These are phyloP conservation scores for Scaptomyza cyrtandrae DNA, from an alignment of 2,888 invertebrate genomes.

Conservation along the genomic window DNA sequence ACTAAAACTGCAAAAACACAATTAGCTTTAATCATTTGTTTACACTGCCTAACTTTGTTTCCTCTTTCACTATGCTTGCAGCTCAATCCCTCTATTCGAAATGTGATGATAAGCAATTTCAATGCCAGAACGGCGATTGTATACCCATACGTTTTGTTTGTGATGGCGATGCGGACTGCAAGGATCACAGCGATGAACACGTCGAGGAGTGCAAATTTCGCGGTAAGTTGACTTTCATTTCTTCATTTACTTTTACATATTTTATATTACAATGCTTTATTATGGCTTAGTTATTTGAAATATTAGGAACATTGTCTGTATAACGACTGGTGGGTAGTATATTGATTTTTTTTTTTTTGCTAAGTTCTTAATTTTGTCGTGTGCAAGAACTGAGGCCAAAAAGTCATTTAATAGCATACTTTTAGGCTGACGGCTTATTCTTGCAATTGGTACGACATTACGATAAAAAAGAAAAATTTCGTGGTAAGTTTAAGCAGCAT, in stretches of 20 bases:
- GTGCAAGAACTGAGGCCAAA: too few relatives aligned
- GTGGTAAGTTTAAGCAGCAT: constrained; percentile 25
- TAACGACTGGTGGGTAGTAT: too few relatives aligned
- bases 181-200: constrained; percentile 92
- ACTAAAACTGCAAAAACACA: constrained; percentile 35
- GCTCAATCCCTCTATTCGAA: constrained; percentile 74
- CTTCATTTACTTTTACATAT: too few relatives aligned
- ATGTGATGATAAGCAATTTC: constrained; percentile 88
- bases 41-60: constrained; percentile 34
- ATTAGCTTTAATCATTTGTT: constrained; percentile 74
- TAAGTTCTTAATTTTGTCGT: too few relatives aligned
- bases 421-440: too few relatives aligned
- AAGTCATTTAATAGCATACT: too few relatives aligned
- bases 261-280: too few relatives aligned
- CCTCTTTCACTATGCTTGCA: constrained; percentile 49
- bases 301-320: too few relatives aligned
- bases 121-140: constrained; percentile 90
- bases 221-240: constrained; percentile 81
- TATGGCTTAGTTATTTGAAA: too few relatives aligned
- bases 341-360: too few relatives aligned
- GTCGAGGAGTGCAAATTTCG: constrained; percentile 89
- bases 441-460: too few relatives aligned
- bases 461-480: too few relatives aligned
- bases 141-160: constrained; percentile 92
- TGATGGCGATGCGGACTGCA: constrained; percentile 92